Evolutionary conservation across 2,797 vertebrate genomes (phyloP).

Genomic region (Cirrhinus mrigala): DNA sequence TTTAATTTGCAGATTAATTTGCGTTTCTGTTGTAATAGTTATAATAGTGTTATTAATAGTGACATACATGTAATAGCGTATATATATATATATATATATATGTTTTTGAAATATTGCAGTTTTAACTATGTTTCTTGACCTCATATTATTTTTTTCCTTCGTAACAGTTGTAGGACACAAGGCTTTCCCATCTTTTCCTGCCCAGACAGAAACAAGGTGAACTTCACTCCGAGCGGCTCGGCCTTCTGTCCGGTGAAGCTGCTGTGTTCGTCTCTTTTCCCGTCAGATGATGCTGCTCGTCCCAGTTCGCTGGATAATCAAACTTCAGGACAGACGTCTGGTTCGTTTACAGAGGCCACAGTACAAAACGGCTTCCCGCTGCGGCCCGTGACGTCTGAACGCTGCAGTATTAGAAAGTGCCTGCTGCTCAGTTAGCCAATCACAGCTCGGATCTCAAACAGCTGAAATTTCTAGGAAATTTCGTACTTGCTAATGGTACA

Average conservation of each 20-base stretch:
- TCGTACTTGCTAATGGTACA: neutral
- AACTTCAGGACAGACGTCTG: slow-evolving; percentile 49
- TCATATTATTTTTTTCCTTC: slow-evolving; percentile 8
- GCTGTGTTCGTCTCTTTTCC: slow-evolving; percentile 86
- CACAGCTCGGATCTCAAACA: slow-evolving; percentile 3
- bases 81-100: too few relatives aligned
- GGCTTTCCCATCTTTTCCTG: slow-evolving; percentile 95
- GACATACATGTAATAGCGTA: too few relatives aligned
- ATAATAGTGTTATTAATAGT: too few relatives aligned
- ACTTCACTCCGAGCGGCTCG: slow-evolving; percentile 95
- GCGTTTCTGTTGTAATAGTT: too few relatives aligned
- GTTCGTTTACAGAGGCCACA: neutral
- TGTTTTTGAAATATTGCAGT: too few relatives aligned
- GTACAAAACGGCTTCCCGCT: slow-evolving; percentile 60
- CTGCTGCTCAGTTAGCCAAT: slow-evolving; percentile 42
- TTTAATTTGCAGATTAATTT: too few relatives aligned
- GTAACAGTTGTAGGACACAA: slow-evolving; percentile 89
- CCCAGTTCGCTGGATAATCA: slow-evolving; percentile 53
- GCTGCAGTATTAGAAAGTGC: slow-evolving; percentile 26
- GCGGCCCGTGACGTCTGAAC: slow-evolving; percentile 77
- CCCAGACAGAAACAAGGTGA: slow-evolving; percentile 99
- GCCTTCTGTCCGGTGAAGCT: slow-evolving; percentile 98
- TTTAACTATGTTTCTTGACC: neutral
- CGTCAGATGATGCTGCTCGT: slow-evolving; percentile 73
- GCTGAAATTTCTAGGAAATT: neutral